A percentile compares a stretch with the other conserved stretches of the same genome.
These are phyloP conservation scores for Butorides virescens DNA, from an alignment of 2,113 vertebrate species.

Conservation along the genomic window DNA sequence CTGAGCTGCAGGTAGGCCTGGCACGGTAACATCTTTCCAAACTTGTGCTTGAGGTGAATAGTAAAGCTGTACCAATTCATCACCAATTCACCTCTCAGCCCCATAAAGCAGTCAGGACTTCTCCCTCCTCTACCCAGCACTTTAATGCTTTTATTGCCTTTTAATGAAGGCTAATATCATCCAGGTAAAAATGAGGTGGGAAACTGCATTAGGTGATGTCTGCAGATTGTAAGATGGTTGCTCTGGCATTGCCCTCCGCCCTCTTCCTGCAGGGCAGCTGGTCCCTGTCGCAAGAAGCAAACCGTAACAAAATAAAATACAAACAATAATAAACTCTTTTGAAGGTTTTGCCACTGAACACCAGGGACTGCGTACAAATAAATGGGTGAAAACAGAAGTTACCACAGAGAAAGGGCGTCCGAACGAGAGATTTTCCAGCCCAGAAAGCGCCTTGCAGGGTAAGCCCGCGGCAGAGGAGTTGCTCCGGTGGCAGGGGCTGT, in stretches of 20 bases:
- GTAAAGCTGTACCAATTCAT: neutral
- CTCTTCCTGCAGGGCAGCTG: neutral
- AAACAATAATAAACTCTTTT: neutral
- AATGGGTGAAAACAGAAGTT: neutral
- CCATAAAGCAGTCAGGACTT: neutral
- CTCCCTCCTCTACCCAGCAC: neutral
- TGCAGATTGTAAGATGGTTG: neutral
- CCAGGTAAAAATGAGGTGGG: neutral
- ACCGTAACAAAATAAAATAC: neutral
- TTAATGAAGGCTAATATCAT: neutral
- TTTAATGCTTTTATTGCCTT: neutral
- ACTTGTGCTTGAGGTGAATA: rapidly evolving
- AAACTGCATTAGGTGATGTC: neutral
- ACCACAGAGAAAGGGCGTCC: neutral
- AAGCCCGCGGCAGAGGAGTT: neutral
- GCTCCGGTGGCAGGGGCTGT: rapidly evolving
- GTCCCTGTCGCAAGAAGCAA: neutral
- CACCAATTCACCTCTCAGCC: neutral
- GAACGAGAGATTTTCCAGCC: neutral
- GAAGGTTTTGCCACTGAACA: neutral
- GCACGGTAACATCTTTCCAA: neutral
- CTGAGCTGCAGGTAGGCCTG: rapidly evolving
- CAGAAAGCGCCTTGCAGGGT: neutral
- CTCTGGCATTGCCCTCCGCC: neutral
- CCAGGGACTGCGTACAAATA: neutral